Evolutionary conservation across 2,797 vertebrate genomes (phyloP).

Genomic region (Garrulus glandarius): DNA sequence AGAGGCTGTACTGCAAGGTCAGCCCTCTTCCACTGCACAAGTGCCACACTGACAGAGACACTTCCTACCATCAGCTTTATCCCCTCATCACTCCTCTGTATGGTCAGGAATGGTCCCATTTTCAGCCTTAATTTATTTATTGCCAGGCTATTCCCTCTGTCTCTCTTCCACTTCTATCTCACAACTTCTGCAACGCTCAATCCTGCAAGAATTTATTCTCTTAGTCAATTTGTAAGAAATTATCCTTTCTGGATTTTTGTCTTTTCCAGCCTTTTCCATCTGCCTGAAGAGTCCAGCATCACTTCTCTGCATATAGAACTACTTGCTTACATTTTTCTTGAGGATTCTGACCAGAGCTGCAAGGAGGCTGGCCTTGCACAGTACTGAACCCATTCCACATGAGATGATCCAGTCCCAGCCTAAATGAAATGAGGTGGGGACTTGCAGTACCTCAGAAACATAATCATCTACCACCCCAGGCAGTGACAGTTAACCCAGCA

Average conservation of each 20-base stretch:
- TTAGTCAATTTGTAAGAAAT: not conserved
- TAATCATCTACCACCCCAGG: no score
- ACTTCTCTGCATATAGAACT: not conserved
- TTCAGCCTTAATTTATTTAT: not conserved
- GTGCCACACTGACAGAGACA: not conserved
- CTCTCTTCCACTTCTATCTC: not conserved
- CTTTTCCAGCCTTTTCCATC: not conserved
- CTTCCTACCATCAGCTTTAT: not conserved
- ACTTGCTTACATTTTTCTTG: not conserved
- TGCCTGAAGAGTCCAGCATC: not conserved
- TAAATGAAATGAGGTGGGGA: not conserved
- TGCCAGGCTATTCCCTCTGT: not conserved
- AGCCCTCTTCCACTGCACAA: not conserved
- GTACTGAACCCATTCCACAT: not conserved
- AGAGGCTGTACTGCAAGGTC: not conserved
- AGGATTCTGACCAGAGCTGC: not conserved
- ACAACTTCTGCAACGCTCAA: not conserved
- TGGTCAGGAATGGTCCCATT: not conserved
- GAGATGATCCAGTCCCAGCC: not conserved
- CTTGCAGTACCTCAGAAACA: not conserved
- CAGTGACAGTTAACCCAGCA: not conserved
- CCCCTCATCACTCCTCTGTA: not conserved
- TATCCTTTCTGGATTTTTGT: not conserved
- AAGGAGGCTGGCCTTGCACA: not conserved
- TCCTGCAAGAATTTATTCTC: not conserved